These are phyloP conservation scores for Tringa solitaria DNA, from an alignment of 2,113 vertebrate species.

Conservation along the genomic window DNA sequence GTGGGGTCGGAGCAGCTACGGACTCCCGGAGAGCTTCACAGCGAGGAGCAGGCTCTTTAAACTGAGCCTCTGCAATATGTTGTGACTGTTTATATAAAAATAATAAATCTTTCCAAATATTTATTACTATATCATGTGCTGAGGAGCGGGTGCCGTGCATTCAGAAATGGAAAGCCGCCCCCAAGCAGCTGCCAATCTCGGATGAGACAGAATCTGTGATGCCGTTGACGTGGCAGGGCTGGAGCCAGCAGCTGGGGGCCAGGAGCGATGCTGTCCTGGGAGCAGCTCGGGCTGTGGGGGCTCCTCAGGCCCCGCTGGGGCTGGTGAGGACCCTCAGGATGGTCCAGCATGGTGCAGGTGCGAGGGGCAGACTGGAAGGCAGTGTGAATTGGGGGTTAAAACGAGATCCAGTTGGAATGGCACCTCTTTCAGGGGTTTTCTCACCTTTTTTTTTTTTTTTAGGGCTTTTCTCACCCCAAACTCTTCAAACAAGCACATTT, in stretches of 20 bases:
- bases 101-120: constrained; percentile 51
- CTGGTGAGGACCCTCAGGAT: accelerated
- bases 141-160: neutral
- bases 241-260: neutral
- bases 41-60: neutral
- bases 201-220: neutral
- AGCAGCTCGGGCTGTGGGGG: too few species aligned
- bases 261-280: neutral
- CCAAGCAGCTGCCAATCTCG: constrained; percentile 10
- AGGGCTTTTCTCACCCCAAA: neutral
- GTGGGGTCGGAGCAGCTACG: accelerated
- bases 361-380: neutral
- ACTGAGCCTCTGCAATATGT: neutral
- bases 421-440: neutral
- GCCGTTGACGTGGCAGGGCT: neutral
- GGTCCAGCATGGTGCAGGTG: accelerated
- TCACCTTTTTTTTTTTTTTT: neutral
- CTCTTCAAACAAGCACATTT: accelerated
- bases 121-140: constrained; percentile 2
- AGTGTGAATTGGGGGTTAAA: accelerated
- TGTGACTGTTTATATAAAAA: constrained; percentile 29
- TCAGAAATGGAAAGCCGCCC: neutral
- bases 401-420: accelerated
- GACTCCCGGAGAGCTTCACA: accelerated
- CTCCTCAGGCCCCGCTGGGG: neutral